phyloP scores from a whole-genome alignment of 53 echinoderm and acorn worm species.

The Paracentrotus lividus region DNA sequence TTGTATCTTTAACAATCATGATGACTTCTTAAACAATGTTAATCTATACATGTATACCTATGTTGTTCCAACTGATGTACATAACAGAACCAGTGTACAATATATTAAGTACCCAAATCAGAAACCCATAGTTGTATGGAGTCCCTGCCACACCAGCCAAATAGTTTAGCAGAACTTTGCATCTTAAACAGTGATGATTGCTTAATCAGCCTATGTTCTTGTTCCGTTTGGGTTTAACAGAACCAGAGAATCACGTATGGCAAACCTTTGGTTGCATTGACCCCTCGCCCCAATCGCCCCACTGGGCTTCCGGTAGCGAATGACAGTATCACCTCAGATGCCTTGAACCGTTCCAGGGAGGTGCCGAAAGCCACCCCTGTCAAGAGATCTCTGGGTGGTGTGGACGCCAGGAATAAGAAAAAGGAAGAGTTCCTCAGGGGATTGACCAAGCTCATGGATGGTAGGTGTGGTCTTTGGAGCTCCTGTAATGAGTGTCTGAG shows the following conservation, averaged over 20 bases:
- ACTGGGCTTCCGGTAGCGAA: background rate
- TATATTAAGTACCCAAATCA: too few species aligned
- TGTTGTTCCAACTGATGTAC: too few species aligned
- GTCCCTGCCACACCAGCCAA: too few species aligned
- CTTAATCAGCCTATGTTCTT: too few species aligned
- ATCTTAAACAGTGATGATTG: too few species aligned
- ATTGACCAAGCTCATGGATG: slow-evolving; percentile 29
- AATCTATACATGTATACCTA: too few species aligned
- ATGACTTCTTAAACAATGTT: too few species aligned
- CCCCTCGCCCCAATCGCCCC: background rate
- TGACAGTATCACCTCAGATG: slow-evolving; percentile 3
- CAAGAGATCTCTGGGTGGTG: background rate
- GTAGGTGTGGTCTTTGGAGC: background rate
- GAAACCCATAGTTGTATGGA: too few species aligned
- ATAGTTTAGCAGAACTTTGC: too few species aligned
- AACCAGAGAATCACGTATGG: background rate
- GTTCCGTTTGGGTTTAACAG: background rate
- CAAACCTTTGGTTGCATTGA: background rate
- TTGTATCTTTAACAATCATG: too few species aligned
- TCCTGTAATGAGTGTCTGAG: background rate
- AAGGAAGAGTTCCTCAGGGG: background rate
- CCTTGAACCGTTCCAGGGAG: slow-evolving; percentile 1
- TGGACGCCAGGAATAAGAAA: slow-evolving; percentile 16
- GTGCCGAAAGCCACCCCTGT: background rate
- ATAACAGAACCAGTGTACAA: too few species aligned